phyloP scores from a whole-genome alignment of 35 echinoderm and acorn worm species.

The Lytechinus variegatus region DNA sequence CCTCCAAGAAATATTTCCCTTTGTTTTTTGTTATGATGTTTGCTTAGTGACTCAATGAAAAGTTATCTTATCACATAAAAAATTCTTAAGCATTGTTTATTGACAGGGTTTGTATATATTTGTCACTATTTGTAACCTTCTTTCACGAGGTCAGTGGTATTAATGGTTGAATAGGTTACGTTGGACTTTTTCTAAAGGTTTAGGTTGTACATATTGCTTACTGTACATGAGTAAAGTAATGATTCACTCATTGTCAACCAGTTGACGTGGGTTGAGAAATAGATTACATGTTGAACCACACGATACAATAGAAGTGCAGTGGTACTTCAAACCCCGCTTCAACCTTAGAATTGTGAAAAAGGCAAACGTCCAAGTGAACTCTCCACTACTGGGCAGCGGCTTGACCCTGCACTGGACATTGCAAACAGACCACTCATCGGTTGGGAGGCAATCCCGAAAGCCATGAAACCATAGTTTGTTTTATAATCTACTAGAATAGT shows the following conservation, averaged over 20 bases:
- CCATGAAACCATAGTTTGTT: not conserved
- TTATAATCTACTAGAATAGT: not conserved
- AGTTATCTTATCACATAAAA: not conserved
- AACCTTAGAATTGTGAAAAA: not conserved
- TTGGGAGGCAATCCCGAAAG: not conserved
- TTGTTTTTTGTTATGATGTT: not conserved
- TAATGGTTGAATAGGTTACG: not conserved
- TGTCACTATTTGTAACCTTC: not conserved
- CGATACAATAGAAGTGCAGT: not conserved
- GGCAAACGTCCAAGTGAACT: not conserved
- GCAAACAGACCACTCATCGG: conserved; percentile 8
- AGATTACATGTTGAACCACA: not conserved
- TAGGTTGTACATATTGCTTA: too few relatives aligned
- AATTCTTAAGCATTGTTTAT: not conserved
- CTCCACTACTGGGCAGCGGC: not conserved
- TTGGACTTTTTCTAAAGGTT: not conserved
- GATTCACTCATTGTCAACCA: not conserved
- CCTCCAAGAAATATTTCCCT: too few relatives aligned
- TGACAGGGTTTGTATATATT: not conserved
- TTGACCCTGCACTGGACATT: not conserved
- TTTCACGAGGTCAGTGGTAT: not conserved
- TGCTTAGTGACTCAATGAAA: not conserved
- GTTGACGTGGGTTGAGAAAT: not conserved
- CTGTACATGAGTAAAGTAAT: not conserved
- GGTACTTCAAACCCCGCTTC: not conserved